Percentiles rank a stretch among this genome's conserved stretches.
These are phyloP conservation scores for Temnothorax nylanderi DNA, from an alignment of 1,140 invertebrate genomes.

Conservation along the genomic window DNA sequence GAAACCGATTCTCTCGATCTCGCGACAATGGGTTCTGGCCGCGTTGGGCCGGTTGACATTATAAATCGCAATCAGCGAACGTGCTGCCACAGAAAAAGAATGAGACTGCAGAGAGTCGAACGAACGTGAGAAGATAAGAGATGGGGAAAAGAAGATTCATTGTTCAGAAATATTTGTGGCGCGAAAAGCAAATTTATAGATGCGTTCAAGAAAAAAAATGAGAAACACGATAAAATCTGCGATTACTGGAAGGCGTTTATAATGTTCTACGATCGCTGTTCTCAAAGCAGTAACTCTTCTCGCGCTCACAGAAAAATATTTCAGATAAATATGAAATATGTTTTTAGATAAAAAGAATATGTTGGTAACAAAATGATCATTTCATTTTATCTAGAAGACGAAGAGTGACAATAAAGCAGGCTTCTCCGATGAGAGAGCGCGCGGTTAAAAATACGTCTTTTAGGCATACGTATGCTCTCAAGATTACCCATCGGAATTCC, in stretches of 20 bases:
- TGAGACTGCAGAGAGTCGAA: slow-evolving; percentile 26
- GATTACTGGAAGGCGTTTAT: neutral
- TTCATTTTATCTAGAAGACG: neutral
- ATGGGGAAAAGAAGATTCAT: slow-evolving; percentile 45
- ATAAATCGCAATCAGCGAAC: slow-evolving; percentile 81
- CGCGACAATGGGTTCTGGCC: slow-evolving; percentile 68
- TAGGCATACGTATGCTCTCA: neutral
- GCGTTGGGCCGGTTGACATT: slow-evolving; percentile 68
- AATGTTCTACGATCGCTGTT: slow-evolving; percentile 1
- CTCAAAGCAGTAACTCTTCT: neutral
- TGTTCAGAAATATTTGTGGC: slow-evolving; percentile 1
- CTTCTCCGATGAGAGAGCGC: neutral
- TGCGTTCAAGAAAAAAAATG: neutral
- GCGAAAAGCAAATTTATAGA: slow-evolving; percentile 36
- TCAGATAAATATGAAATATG: neutral
- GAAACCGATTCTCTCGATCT: slow-evolving; percentile 65
- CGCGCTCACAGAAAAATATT: neutral
- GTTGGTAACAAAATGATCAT: neutral
- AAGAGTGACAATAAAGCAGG: neutral
- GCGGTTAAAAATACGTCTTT: slow-evolving; percentile 48
- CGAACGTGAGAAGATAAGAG: slow-evolving; percentile 62
- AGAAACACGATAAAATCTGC: neutral
- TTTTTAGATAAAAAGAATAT: neutral
- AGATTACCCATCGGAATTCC: slow-evolving; percentile 43
- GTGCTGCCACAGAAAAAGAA: slow-evolving; percentile 54